Conservation (phyloP, 2,113 vertebrate species). For the Albula glossodonta region DNA sequence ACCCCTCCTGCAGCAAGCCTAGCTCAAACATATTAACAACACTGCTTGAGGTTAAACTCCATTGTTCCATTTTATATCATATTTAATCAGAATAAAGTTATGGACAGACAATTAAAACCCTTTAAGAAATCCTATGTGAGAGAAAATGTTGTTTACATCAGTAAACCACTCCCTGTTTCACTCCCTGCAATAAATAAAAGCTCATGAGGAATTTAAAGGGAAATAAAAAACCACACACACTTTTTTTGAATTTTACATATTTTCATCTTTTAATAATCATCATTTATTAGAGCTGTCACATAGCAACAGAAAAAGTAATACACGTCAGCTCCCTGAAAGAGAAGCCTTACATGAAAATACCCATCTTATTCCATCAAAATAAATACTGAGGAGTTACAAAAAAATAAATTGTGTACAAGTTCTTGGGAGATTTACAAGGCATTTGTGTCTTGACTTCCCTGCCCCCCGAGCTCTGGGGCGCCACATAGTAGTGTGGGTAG, state of each 20-base stretch:
- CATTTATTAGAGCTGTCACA: conserved; percentile 71
- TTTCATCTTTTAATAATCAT: conserved; percentile 62
- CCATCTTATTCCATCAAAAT: conserved; percentile 67
- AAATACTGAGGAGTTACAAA: conserved; percentile 67
- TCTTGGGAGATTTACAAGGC: conserved; percentile 56
- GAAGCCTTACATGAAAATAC: conserved; percentile 70
- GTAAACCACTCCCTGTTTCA: not conserved
- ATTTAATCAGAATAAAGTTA: not conserved
- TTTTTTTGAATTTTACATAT: conserved; percentile 42
- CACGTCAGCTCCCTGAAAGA: conserved; percentile 63
- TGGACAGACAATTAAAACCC: not conserved
- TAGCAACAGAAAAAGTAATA: conserved; percentile 68
- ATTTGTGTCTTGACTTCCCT: conserved; percentile 54
- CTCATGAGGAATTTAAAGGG: not conserved
- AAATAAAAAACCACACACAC: conserved; percentile 44
- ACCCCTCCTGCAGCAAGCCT: not conserved
- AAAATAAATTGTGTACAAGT: conserved; percentile 48
- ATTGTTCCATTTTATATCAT: not conserved
- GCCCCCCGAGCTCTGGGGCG: conserved; percentile 28
- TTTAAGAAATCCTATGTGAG: not conserved
- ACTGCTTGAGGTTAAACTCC: not conserved
- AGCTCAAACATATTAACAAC: not conserved
- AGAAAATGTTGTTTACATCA: not conserved
- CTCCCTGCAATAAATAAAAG: not conserved
- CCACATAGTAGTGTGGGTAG: conserved; percentile 22